These are phyloP conservation scores for Ictalurus furcatus DNA, from an alignment of 2,113 vertebrate genomes.

Conservation along the genomic window DNA sequence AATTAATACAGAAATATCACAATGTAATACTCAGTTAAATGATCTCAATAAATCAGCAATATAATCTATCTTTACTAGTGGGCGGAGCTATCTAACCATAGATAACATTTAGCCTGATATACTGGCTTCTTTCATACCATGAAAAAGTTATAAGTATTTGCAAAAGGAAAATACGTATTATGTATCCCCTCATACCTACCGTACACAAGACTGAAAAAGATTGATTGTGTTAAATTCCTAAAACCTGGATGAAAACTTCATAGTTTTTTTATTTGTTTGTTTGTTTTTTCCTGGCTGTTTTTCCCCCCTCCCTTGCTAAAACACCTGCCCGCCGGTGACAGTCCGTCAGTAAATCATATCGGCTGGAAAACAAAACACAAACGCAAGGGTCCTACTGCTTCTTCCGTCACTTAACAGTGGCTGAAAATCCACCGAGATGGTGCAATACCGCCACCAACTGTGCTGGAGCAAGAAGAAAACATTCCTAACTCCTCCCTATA, in stretches of 20 bases:
- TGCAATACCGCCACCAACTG: background rate
- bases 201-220: background rate
- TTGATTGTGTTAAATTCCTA: background rate
- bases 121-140: slow-evolving; percentile 23
- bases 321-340: background rate
- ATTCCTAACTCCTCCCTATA: background rate
- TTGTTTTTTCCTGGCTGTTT: background rate
- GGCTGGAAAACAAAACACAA: slow-evolving; percentile 14
- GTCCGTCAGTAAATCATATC: background rate
- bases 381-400: slow-evolving; percentile 11
- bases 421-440: background rate
- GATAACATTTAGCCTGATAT: background rate
- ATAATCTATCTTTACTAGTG: background rate
- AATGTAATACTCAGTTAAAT: background rate
- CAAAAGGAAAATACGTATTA: background rate
- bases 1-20: background rate
- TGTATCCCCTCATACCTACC: background rate
- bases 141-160: background rate
- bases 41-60: background rate
- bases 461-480: background rate
- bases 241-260: background rate
- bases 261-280: background rate
- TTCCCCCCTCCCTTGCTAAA: background rate
- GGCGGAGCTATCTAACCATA: background rate
- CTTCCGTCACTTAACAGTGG: background rate